A percentile compares a stretch with the other conserved stretches of the same genome.
phyloP scores from a whole-genome alignment of 1,140 invertebrate species.

The Gryllus bimaculatus region DNA sequence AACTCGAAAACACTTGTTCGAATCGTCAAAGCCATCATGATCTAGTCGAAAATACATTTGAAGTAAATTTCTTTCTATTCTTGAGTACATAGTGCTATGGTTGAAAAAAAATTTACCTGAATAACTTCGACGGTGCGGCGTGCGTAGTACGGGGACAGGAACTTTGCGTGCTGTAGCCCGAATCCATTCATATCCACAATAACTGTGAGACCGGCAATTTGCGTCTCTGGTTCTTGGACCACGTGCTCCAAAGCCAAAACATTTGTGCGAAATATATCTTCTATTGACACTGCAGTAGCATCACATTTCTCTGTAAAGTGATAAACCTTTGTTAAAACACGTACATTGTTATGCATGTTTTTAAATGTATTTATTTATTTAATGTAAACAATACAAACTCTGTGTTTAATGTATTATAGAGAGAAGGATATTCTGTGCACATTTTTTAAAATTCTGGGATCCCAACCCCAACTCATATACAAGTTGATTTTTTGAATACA shows the following conservation, averaged over 20 bases:
- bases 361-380: too few relatives aligned
- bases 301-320: conserved; percentile 36
- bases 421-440: too few relatives aligned
- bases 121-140: conserved; percentile 36
- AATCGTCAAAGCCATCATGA: background rate
- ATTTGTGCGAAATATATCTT: conserved; percentile 39
- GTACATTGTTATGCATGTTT: background rate
- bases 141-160: conserved; percentile 38
- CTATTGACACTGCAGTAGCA: conserved; percentile 33
- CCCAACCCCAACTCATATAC: too few relatives aligned
- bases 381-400: too few relatives aligned
- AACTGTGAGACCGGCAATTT: conserved; percentile 36
- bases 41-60: background rate
- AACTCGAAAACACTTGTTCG: background rate
- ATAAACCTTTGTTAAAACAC: conserved; percentile 6
- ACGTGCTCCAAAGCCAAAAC: conserved; percentile 37
- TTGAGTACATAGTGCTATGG: too few relatives aligned
- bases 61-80: too few relatives aligned
- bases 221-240: conserved; percentile 36
- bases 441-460: too few relatives aligned
- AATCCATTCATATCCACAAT: conserved; percentile 38
- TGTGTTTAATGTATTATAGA: too few relatives aligned
- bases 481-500: too few relatives aligned
- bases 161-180: conserved; percentile 37
- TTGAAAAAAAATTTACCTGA: conserved; percentile 21